These are phyloP conservation scores for Sphaerophoria rueppellii DNA, from an alignment of 2,888 invertebrate genomes.

Conservation along the genomic window DNA sequence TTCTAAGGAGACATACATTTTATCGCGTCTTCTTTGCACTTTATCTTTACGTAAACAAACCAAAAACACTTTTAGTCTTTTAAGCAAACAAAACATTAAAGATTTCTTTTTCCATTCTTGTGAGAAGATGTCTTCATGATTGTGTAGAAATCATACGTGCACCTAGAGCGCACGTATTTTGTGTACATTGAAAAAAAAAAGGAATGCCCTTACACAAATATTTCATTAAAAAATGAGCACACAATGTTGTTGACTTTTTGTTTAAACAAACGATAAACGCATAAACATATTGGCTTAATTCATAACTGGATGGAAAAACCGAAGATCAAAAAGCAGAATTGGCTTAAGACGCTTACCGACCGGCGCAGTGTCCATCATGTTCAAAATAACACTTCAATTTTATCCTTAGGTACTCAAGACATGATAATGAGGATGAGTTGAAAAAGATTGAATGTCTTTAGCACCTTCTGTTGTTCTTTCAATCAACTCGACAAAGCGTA, in stretches of 20 bases:
- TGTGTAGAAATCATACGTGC: conserved; percentile 36
- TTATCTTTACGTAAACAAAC: conserved; percentile 70
- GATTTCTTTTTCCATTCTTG: neutral
- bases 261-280: conserved; percentile 60
- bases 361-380: conserved; percentile 32
- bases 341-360: conserved; percentile 47
- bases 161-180: neutral
- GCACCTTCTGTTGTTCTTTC: conserved; percentile 28
- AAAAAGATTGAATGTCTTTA: conserved; percentile 3
- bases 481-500: conserved; percentile 55
- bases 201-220: conserved; percentile 57
- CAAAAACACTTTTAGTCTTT: conserved; percentile 66
- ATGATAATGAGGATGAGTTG: conserved; percentile 56
- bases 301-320: conserved; percentile 18
- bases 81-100: conserved; percentile 46
- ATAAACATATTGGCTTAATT: conserved; percentile 21
- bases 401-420: conserved; percentile 6
- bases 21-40: conserved; percentile 48
- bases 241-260: conserved; percentile 33
- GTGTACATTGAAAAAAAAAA: conserved; percentile 23
- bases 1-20: neutral
- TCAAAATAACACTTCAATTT: neutral
- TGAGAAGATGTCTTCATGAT: conserved; percentile 51
- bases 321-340: conserved; percentile 58
- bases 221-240: conserved; percentile 66